Evolutionary conservation across 2,797 vertebrate species (phyloP).

Genomic region (Phaenicophaeus curvirostris): DNA sequence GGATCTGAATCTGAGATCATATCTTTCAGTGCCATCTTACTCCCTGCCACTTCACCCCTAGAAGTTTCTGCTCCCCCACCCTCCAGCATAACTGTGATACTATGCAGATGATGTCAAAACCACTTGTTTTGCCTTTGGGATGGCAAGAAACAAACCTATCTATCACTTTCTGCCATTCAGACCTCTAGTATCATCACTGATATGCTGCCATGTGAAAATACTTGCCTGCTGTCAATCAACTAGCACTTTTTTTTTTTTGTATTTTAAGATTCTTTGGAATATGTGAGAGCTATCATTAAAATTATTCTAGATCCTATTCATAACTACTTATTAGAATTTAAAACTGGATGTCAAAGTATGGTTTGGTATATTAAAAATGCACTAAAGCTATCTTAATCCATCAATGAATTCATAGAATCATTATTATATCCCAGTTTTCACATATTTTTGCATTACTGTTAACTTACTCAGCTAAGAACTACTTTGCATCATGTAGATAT

Average conservation of each 20-base stretch:
- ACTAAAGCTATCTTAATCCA: background rate
- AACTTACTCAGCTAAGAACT: background rate
- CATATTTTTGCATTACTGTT: background rate
- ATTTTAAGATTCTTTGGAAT: background rate
- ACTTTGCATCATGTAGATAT: background rate
- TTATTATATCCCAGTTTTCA: background rate
- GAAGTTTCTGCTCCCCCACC: background rate
- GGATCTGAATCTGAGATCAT: background rate
- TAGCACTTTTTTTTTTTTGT: background rate
- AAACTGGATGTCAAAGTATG: background rate
- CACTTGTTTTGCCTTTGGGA: background rate
- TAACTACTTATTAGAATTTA: background rate
- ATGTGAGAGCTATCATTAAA: background rate
- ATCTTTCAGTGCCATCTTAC: background rate
- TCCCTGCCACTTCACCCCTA: background rate
- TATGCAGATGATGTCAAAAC: background rate
- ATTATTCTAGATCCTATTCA: background rate
- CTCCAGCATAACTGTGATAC: background rate
- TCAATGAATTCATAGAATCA: background rate
- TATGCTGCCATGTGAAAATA: background rate
- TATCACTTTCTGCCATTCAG: background rate
- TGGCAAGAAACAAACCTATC: background rate
- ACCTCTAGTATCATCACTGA: background rate
- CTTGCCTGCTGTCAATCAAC: background rate
- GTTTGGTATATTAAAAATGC: background rate